Evolutionary conservation across 2,888 invertebrate species (phyloP).

Genomic region (Ligdia adustata): DNA sequence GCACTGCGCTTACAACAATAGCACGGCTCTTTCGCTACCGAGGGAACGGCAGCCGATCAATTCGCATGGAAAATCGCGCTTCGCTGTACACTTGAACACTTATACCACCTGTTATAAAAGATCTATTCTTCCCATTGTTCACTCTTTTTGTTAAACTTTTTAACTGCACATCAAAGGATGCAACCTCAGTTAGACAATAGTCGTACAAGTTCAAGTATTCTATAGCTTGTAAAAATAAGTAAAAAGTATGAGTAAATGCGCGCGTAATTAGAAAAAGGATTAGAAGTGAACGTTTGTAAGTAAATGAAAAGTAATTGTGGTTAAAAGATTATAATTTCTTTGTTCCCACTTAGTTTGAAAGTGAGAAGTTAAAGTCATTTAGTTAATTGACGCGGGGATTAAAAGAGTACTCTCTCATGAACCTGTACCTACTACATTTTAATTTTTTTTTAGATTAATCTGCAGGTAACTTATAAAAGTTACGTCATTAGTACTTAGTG

Average conservation of each 20-base stretch:
- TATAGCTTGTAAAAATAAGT: background rate
- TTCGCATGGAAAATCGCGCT: constrained; percentile 64
- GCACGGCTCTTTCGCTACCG: constrained; percentile 54
- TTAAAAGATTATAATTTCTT: constrained; percentile 55
- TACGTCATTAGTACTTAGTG: too few species aligned
- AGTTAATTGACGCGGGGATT: constrained; percentile 14
- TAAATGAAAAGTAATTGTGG: constrained; percentile 54
- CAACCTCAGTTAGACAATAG: constrained; percentile 11
- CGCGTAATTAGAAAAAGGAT: constrained; percentile 57
- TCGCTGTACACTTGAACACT: constrained; percentile 75
- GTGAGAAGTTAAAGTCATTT: constrained; percentile 41
- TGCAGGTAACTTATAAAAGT: too few species aligned
- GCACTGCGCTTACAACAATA: constrained; percentile 53
- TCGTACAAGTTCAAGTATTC: constrained; percentile 4
- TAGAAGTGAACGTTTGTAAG: constrained; percentile 33
- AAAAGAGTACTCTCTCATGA: too few species aligned
- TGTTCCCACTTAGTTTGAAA: constrained; percentile 42
- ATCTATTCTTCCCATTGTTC: constrained; percentile 49
- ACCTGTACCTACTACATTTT: too few species aligned
- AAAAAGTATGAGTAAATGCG: constrained; percentile 42
- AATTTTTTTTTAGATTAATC: background rate
- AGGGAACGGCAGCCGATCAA: constrained; percentile 45
- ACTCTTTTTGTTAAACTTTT: constrained; percentile 64
- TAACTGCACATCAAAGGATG: constrained; percentile 46
- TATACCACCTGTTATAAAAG: constrained; percentile 76